Percentiles rank a stretch among this genome's conserved stretches.
phyloP scores from a whole-genome alignment of 2,113 vertebrate species.

The Orientallactaga bullata region DNA sequence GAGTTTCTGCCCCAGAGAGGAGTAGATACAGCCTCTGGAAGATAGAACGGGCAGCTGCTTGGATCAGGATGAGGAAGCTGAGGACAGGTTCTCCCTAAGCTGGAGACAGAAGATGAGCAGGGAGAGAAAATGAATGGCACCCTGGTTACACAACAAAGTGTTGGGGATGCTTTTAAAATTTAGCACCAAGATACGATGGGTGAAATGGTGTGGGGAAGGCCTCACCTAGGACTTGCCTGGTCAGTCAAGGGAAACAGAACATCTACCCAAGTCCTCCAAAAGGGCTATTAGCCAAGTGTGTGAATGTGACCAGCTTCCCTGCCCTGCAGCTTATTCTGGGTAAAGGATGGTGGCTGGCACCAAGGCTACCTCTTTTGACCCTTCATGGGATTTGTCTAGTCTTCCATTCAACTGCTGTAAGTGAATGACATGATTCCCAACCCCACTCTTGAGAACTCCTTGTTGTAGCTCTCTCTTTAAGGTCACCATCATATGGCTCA shows the following conservation, averaged over 20 bases:
- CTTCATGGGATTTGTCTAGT: not conserved
- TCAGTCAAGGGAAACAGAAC: not conserved
- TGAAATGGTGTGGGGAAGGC: too few relatives aligned
- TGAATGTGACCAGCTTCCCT: rapidly evolving
- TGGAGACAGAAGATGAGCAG: rapidly evolving
- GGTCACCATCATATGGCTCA: not conserved
- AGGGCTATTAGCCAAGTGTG: not conserved
- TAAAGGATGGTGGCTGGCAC: not conserved
- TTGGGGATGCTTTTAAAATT: not conserved
- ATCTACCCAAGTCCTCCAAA: rapidly evolving
- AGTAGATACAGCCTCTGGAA: not conserved
- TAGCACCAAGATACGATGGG: too few relatives aligned
- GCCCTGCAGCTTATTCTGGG: too few relatives aligned
- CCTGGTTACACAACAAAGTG: not conserved
- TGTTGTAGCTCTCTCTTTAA: not conserved
- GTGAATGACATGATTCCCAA: rapidly evolving
- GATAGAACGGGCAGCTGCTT: not conserved
- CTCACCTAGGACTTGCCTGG: rapidly evolving
- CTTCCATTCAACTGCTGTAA: rapidly evolving
- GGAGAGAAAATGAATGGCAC: rapidly evolving
- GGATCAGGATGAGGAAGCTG: not conserved
- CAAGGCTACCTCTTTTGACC: not conserved
- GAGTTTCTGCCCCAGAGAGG: not conserved
- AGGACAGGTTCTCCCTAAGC: not conserved
- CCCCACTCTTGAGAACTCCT: not conserved